Evolutionary conservation across 2,888 invertebrate species (phyloP), one percentile per base, ranked within the genome.

Genomic region (Linnaemya vulpina): DNA sequence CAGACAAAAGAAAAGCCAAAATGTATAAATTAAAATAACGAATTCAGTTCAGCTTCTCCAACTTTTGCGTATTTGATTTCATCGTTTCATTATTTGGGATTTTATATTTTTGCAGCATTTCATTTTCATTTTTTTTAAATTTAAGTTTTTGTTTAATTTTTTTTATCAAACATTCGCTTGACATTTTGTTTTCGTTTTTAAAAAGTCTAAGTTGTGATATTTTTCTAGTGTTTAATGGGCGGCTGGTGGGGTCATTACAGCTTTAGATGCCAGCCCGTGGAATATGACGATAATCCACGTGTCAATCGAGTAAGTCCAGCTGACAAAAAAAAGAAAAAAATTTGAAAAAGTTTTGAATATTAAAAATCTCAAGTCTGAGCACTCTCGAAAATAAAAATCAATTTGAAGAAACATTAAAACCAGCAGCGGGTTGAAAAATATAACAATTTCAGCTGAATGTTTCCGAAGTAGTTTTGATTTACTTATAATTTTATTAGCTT

Each of bases 161-260:
- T 62, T n/a, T 70, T 30, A 67, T 63, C 10, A 63, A 25, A 22
- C 15, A 22, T 38, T 74, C 35, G 67, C 40, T 89, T 87, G 90
- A 82, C 86, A 73, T 79, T 75, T 60, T 80, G 22, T 78, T 81
- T 79, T 53, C 55, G 35, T 65, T 71, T 76, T 75, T 43, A 74
- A 68, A 74, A 67, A 76, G 38, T 75, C 75, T 71, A 77, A 84
- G 83, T 82, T 87, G 58, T 78, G 74, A 85, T 86, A 78, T 83
- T 87, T 93, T 93, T 93, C 93, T 94, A 96, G 96, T 95, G 96
- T 93, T 94, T 96, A 94, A 96, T 96, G 95, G 96, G 96, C 91
- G 97, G 97, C 92, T 98, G 97, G 97, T 96, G 96, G 95, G 94
- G 95, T 91, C 95, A 96, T 91, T 98, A 98, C 95, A 97, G 95